Evolutionary conservation across 2,113 vertebrate species (phyloP), one percentile per base, ranked within the genome.

Genomic region (Cercopithecus mona): DNA sequence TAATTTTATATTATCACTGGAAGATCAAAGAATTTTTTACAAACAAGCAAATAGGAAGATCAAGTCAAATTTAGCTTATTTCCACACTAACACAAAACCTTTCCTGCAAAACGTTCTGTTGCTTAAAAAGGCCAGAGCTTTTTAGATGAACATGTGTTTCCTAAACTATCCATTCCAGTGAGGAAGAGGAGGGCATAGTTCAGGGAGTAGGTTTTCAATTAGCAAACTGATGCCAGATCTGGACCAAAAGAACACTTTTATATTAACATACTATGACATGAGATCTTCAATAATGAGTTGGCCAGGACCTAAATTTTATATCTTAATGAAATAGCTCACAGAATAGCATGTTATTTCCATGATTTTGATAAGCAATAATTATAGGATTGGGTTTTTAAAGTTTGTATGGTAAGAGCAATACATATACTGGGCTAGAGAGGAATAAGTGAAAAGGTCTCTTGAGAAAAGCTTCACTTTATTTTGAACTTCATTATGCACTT

Each of bases 321-420:
- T 85, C 38, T 96, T 30, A 17, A 13, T 84, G 70, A 93, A 93
- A 92, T 43, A 94, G 48, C 57, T 94, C 17, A 72, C 8, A 70
- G 66, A 55, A 73, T 27, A 80, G 20, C 68, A n/a, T 57, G 81
- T 20, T 83, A 25, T 40, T 38, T 27, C 14, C 14, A 4, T 80
- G 95, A 96, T 87, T 94, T 93, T 38, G 66, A 91, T 83, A 80
- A 57, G 64, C 12, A 83, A 35, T 83, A 89, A 90, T 91, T 98
- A 92, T 3, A 97, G 12, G 40, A 86, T 78, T 17, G 14, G 20
- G 3, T 43, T 96, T 66, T 83, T 87, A 94, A 61, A 83, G 6
- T 22, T 8, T 22, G 35, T 8, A 22, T 72, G 3, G 18, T 27
- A 57, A 70, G 27, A 72, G 22, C 25, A 89, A 95, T 80, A 81